Conservation (phyloP, 2,888 invertebrate species). For the Drosophila macrospina region DNA sequence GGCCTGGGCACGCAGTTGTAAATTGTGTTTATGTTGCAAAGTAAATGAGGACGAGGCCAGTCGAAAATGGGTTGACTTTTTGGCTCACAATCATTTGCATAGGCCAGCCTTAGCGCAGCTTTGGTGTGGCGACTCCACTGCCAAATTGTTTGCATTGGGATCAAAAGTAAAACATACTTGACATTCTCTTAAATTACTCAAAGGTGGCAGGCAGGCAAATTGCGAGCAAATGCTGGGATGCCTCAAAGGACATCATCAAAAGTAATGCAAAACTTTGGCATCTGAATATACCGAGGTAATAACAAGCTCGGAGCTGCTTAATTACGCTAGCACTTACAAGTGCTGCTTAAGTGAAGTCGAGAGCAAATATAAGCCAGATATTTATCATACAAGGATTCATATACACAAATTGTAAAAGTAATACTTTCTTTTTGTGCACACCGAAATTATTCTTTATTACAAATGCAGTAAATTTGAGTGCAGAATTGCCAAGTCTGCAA, state of each 20-base stretch:
- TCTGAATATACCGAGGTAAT: constrained; percentile 29
- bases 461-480: too few species aligned
- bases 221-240: constrained; percentile 33
- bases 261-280: constrained; percentile 31
- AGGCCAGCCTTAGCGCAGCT: constrained; percentile 14
- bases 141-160: constrained; percentile 39
- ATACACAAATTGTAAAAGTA: too few species aligned
- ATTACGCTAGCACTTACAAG: constrained; percentile 25
- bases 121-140: too few species aligned
- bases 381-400: background rate
- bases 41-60: constrained; percentile 6
- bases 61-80: constrained; percentile 42
- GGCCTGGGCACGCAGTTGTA: constrained; percentile 17
- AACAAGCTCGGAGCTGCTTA: constrained; percentile 29
- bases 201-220: constrained; percentile 37
- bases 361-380: constrained; percentile 1
- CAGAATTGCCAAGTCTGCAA: too few species aligned
- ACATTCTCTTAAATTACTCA: constrained; percentile 35
- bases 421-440: too few species aligned
- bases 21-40: constrained; percentile 47
- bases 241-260: constrained; percentile 54
- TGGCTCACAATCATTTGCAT: constrained; percentile 46
- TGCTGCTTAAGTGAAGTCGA: background rate
- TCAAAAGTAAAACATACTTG: constrained; percentile 24
- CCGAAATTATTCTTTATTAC: too few species aligned